Percentiles rank a stretch among this genome's conserved stretches.
phyloP scores from a whole-genome alignment of 2,888 invertebrate genomes.

The Cheilosia pagana region DNA sequence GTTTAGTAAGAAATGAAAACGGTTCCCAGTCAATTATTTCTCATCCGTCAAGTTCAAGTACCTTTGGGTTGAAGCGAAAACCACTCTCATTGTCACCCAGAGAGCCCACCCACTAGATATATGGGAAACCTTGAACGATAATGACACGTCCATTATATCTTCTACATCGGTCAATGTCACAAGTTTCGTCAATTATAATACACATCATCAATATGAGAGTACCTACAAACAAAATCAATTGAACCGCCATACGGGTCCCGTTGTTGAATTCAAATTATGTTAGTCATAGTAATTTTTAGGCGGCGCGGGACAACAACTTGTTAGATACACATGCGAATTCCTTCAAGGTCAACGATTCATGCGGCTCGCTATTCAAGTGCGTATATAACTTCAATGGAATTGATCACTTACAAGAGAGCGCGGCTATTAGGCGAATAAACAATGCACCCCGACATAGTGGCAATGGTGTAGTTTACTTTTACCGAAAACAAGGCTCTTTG shows the following conservation, averaged over 20 bases:
- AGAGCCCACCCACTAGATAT: constrained; percentile 19
- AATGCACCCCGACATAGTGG: neutral
- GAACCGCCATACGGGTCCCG: neutral
- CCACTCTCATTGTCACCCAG: neutral
- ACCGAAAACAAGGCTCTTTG: constrained; percentile 32
- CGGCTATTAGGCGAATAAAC: constrained; percentile 17
- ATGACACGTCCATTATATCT: constrained; percentile 1
- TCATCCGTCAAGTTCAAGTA: constrained; percentile 36
- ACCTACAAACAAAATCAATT: neutral
- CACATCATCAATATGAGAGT: neutral
- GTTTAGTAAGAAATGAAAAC: too few species aligned
- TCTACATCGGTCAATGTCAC: constrained; percentile 37
- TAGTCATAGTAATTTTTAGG: constrained; percentile 11
- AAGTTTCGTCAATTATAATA: constrained; percentile 6
- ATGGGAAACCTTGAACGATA: constrained; percentile 22
- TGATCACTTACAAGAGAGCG: constrained; percentile 1
- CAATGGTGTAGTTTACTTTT: constrained; percentile 15
- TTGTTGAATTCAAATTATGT: neutral
- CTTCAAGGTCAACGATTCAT: constrained; percentile 30
- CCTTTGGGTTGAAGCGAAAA: constrained; percentile 4
- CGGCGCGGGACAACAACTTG: neutral
- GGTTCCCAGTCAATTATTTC: constrained; percentile 17
- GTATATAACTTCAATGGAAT: neutral
- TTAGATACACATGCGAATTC: constrained; percentile 23
- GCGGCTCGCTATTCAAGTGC: constrained; percentile 13